Base-by-base conservation (phyloP, 1,140 invertebrate species). In the Brachystomella parvula region DNA sequence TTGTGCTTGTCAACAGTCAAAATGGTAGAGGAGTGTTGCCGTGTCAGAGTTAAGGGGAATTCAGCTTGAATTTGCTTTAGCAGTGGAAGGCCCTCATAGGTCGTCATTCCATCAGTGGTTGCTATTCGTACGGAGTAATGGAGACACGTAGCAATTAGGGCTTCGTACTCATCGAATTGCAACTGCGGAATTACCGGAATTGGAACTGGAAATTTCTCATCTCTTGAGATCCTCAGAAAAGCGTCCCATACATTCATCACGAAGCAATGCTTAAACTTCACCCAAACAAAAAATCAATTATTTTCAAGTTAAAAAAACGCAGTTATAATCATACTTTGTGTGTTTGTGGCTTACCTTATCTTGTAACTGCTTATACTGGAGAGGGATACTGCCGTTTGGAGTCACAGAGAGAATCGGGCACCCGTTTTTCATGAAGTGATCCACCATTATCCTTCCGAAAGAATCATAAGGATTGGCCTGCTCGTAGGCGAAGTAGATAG, bases 101-200 rank as follows among this genome's bases (percentile, higher is more conserved):
- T 3, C 30, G 3, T 30, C n/a, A 61, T 47, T 12, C 49, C 39
- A 3, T 26, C 3, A 3, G 24, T 64, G n/a, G 47, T 30, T 24
- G 69, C 69, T 19, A 73, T 57, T 44, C 72, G 35, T 2, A 73
- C 59, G 39, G 72, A 56, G 56, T 73, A 73, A 62, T 73, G 72
- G 26, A 73, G 63, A 64, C 72, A 69, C 2, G 72, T 73, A 12
- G 65, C 72, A 33, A 73, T 28, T 0, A 73, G 44, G n/a, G 69
- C 64, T 59, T 70, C 67, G 44, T 69, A 73, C 47, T 73, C 72
- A 58, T 73, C 72, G 60, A 73, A 73, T 58, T 71, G 72, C 21
- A 26, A 24, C 21, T 15, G 24, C 6, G 12, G 15, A 15, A 53
- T 6, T 29, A 68, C 63, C 21, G 30, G 26, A 24, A 28, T 26